Percentiles rank a stretch among this genome's conserved stretches.
These are phyloP conservation scores for Luffia ferchaultella DNA, from an alignment of 2,888 invertebrate genomes.

Conservation along the genomic window DNA sequence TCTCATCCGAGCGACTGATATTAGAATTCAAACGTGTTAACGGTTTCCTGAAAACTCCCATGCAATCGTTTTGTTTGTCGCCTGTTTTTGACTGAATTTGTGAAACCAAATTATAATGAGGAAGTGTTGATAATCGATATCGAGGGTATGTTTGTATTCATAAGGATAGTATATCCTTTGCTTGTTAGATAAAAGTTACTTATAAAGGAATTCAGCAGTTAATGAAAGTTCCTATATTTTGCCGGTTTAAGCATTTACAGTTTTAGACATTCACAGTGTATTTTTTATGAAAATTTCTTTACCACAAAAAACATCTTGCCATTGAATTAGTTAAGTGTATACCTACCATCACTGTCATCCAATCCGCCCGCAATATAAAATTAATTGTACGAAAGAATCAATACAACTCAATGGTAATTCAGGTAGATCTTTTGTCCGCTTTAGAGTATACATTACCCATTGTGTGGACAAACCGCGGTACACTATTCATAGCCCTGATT, in stretches of 20 bases:
- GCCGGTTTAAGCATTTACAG: neutral
- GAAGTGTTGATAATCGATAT: too few species aligned
- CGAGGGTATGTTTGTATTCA: too few species aligned
- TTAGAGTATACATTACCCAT: neutral
- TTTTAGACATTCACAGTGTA: neutral
- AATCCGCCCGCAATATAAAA: constrained; percentile 27
- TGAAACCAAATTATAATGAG: too few species aligned
- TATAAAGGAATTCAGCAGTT: too few species aligned
- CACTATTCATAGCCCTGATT: neutral
- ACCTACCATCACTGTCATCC: neutral
- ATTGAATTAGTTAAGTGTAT: neutral
- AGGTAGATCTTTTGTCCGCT: constrained; percentile 7
- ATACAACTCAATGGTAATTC: constrained; percentile 27
- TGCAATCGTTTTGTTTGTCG: too few species aligned
- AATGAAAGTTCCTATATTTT: neutral
- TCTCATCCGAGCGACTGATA: too few species aligned
- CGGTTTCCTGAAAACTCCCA: too few species aligned
- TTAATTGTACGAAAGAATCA: constrained; percentile 35
- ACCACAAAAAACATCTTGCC: neutral
- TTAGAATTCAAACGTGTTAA: too few species aligned
- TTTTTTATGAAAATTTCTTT: neutral
- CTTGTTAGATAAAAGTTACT: too few species aligned
- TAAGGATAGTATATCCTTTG: too few species aligned
- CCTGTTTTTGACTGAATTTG: too few species aligned
- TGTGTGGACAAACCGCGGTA: neutral